Evolutionary conservation across 2,113 vertebrate species (phyloP).

Genomic region (Pelmatolapia mariae): DNA sequence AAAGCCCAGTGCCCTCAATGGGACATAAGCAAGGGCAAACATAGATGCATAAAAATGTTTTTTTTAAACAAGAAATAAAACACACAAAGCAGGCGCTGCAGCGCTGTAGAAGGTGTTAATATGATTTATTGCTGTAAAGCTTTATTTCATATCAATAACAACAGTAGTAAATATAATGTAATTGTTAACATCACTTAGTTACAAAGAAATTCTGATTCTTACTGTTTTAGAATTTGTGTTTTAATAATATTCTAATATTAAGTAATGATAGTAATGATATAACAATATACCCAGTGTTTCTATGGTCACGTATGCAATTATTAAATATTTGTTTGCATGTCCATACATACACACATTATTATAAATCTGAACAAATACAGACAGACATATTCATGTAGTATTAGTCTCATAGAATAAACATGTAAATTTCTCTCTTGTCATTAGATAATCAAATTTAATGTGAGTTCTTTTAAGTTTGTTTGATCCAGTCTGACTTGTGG

Average conservation of each 20-base stretch:
- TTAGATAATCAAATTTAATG: background rate
- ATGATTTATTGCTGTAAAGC: background rate
- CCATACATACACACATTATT: background rate
- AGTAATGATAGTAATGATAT: background rate
- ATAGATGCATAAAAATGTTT: background rate
- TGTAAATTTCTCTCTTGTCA: background rate
- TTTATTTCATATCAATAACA: background rate
- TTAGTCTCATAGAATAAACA: background rate
- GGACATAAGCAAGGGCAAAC: background rate
- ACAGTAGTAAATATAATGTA: background rate
- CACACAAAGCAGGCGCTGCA: background rate
- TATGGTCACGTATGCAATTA: background rate
- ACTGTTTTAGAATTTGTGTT: background rate
- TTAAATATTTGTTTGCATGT: background rate
- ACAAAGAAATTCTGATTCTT: background rate
- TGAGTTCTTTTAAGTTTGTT: background rate
- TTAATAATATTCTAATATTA: background rate
- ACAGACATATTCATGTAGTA: background rate
- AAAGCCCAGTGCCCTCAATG: background rate
- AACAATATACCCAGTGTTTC: background rate
- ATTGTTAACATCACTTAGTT: background rate
- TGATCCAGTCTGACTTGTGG: background rate
- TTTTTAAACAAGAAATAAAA: background rate
- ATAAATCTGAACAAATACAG: background rate
- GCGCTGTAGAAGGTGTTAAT: background rate